phyloP scores from a whole-genome alignment of 2,113 vertebrate genomes.

The Crocuta crocuta region DNA sequence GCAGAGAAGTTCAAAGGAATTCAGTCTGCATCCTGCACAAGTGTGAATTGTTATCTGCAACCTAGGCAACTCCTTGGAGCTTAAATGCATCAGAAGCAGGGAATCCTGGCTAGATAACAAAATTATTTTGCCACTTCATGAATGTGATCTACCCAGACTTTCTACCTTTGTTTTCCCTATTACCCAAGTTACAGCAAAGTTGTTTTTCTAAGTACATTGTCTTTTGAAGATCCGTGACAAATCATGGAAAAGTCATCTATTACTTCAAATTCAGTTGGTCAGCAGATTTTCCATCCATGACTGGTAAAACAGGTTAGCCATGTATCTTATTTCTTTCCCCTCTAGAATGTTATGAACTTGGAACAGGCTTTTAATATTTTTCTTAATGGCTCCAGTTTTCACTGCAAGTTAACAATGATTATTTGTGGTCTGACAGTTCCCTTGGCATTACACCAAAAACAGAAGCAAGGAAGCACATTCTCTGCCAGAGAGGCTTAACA shows the following conservation, averaged over 20 bases:
- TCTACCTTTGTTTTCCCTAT: slow-evolving; percentile 10
- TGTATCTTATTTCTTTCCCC: slow-evolving; percentile 63
- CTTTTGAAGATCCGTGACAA: slow-evolving; percentile 42
- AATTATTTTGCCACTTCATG: neutral
- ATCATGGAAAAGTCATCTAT: slow-evolving; percentile 33
- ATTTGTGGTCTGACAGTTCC: slow-evolving; percentile 70
- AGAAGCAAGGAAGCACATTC: slow-evolving; percentile 55
- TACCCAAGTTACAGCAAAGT: slow-evolving; percentile 37
- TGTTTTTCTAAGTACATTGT: slow-evolving; percentile 49
- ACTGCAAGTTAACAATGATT: slow-evolving; percentile 68
- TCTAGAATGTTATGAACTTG: slow-evolving; percentile 66
- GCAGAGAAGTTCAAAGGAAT: neutral
- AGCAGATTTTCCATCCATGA: slow-evolving; percentile 22
- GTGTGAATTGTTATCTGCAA: slow-evolving; percentile 7
- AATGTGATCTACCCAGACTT: neutral
- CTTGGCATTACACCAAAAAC: slow-evolving; percentile 67
- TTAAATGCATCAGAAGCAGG: neutral
- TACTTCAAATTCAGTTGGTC: slow-evolving; percentile 40
- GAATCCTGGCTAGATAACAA: neutral
- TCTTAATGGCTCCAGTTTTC: slow-evolving; percentile 61
- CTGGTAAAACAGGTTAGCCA: slow-evolving; percentile 38
- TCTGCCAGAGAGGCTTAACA: slow-evolving; percentile 58
- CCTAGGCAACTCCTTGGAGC: neutral
- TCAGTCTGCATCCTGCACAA: neutral
- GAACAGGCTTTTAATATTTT: slow-evolving; percentile 70